Base-by-base conservation (phyloP, 2,888 invertebrate genomes). In the Apamea crenata region DNA sequence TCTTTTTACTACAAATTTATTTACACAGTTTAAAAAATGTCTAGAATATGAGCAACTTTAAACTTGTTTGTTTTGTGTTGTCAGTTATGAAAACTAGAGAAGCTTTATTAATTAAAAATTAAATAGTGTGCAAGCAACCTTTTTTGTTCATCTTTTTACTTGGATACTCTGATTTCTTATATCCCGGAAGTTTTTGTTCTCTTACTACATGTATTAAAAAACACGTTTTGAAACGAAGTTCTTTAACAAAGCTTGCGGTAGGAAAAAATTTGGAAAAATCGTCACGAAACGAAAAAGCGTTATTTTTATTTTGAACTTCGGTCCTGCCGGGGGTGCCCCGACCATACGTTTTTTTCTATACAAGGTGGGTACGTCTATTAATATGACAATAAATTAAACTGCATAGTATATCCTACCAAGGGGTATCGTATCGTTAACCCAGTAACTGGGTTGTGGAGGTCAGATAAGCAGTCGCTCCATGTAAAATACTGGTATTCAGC, bases 61-160 rank as follows among this genome's bases (percentile, higher is more conserved):
- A n/a, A 66, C 50, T 70, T 78, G 7, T 36, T 84, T 70, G 32
- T 70, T 80, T 67, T 67, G 21, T 16, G 25, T 36, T 67, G 29
- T 25, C 59, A 7, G 83, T 44, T 36, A 78, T 36, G 50, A 80
- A 53, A 21, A 16, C 29, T 53, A 12, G 21, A 21, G 50, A 14
- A 36, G 25, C 65, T 53, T 67, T 44, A 47, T 70, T 84, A 71
- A 84, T 80, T 80, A 71, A 80, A 70, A 61, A 67, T 71, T 21
- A 71, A 50, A 25, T 29, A 53, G 6, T 36, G 44, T 32, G 7
- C 47, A 32, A 82, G 21, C 18, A 40, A 53, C 0, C 0, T 29
- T 47, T 74, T 75, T 56, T 65, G 53, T n/a, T 40, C 8, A n/a
- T 56, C 1, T n/a, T 53, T 63, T 63, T 32, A 8, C 16, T 63